A percentile compares a stretch with the other conserved stretches of the same genome.
Conservation (phyloP, 2,888 invertebrate genomes). For the Conchocele bisecta region DNA sequence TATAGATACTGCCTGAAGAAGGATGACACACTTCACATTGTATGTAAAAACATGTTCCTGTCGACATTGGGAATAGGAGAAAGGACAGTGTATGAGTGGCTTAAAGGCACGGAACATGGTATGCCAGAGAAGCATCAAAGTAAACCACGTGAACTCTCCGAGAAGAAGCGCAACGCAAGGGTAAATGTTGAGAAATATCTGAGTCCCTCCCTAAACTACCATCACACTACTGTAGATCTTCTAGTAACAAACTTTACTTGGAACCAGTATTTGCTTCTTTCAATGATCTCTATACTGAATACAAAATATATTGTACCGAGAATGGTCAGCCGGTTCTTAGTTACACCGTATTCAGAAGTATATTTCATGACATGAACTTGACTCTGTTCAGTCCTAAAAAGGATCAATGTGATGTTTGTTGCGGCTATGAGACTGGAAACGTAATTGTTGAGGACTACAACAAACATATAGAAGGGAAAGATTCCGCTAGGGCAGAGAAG, state of each 20-base stretch:
- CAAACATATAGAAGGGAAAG: slow-evolving; percentile 34
- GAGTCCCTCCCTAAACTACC: neutral
- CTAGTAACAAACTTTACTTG: slow-evolving; percentile 38
- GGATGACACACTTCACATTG: neutral
- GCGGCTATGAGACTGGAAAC: slow-evolving; percentile 38
- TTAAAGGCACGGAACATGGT: no score
- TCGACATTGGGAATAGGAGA: no score
- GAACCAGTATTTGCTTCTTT: slow-evolving; percentile 29
- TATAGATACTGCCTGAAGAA: neutral
- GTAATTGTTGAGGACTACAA: slow-evolving; percentile 42
- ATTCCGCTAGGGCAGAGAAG: slow-evolving; percentile 37
- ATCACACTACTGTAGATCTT: slow-evolving; percentile 43
- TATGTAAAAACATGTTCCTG: no score
- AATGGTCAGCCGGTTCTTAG: slow-evolving; percentile 4
- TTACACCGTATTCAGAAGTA: slow-evolving; percentile 4
- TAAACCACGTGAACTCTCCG: neutral
- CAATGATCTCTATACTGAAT: slow-evolving; percentile 28
- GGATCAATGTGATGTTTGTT: slow-evolving; percentile 52
- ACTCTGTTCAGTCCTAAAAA: slow-evolving; percentile 41
- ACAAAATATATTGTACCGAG: slow-evolving; percentile 1
- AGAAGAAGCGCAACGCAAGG: neutral
- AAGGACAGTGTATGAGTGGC: no score
- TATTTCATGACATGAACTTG: slow-evolving; percentile 43
- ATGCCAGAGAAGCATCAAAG: no score
- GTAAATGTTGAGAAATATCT: neutral